These are phyloP conservation scores for Limnothrissa miodon DNA, from an alignment of 2,113 vertebrate species.

Conservation along the genomic window DNA sequence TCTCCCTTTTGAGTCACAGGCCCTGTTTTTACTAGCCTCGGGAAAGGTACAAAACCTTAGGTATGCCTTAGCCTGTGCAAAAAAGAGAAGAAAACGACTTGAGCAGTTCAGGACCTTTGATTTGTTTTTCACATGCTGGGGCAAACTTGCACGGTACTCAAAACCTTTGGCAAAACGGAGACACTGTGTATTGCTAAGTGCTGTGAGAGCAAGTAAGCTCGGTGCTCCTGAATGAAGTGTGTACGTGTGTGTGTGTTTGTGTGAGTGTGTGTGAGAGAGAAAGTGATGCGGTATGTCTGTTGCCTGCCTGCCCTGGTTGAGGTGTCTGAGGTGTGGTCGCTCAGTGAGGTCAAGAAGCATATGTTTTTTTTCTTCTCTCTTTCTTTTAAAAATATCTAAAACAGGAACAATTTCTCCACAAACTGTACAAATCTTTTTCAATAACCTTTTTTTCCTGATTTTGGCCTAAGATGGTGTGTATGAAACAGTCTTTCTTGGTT, in stretches of 20 bases:
- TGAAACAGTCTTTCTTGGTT: constrained; percentile 71
- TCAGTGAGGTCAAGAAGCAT: constrained; percentile 91
- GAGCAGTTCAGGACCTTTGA: constrained; percentile 14
- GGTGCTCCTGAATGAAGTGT: constrained; percentile 62
- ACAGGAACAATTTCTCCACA: constrained; percentile 70
- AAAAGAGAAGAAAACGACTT: neutral
- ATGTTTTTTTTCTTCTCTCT: constrained; percentile 60
- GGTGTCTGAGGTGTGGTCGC: constrained; percentile 88
- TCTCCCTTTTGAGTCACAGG: neutral
- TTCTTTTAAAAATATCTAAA: constrained; percentile 80
- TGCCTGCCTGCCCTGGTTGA: constrained; percentile 63
- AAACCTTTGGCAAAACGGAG: constrained; percentile 13
- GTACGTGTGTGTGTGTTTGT: constrained; percentile 22
- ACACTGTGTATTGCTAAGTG: constrained; percentile 16
- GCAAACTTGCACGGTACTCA: neutral
- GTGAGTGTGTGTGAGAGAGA: neutral
- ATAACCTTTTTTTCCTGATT: constrained; percentile 76
- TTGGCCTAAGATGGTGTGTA: constrained; percentile 91
- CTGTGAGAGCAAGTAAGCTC: neutral
- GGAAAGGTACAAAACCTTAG: constrained; percentile 6
- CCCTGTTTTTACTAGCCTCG: neutral
- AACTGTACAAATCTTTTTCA: constrained; percentile 62
- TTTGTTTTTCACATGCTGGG: constrained; percentile 9
- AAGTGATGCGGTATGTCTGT: neutral
- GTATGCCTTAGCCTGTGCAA: constrained; percentile 2